These are phyloP conservation scores for Synanthedon tipuliformis DNA, from an alignment of 2,888 invertebrate species.

Conservation along the genomic window DNA sequence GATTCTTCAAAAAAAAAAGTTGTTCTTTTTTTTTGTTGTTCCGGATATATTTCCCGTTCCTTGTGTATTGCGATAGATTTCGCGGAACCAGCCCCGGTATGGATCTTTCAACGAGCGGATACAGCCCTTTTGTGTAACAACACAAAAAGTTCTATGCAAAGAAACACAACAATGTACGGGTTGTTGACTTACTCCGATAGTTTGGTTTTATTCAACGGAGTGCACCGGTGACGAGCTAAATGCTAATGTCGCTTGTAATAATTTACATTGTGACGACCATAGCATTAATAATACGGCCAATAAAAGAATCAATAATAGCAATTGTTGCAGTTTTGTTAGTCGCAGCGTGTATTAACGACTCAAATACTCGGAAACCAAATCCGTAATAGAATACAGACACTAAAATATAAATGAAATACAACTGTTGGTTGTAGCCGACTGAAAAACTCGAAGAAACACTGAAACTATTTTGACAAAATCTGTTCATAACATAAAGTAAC, in stretches of 20 bases:
- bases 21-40: slow-evolving; percentile 52
- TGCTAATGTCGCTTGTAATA: slow-evolving; percentile 33
- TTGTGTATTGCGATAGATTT: slow-evolving; percentile 60
- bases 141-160: slow-evolving; percentile 40
- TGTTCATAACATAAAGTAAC: too few species aligned
- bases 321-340: slow-evolving; percentile 11
- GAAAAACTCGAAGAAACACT: background rate
- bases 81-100: slow-evolving; percentile 49
- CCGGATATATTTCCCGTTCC: slow-evolving; percentile 66
- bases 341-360: background rate
- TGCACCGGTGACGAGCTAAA: slow-evolving; percentile 21
- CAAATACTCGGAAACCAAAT: background rate
- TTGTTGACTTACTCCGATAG: slow-evolving; percentile 49
- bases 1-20: slow-evolving; percentile 34
- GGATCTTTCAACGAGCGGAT: slow-evolving; percentile 51
- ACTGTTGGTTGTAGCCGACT: too few species aligned
- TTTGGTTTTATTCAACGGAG: slow-evolving; percentile 37
- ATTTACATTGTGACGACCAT: slow-evolving; percentile 21
- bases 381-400: background rate
- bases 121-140: slow-evolving; percentile 58
- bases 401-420: background rate
- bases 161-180: slow-evolving; percentile 32
- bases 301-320: slow-evolving; percentile 6
- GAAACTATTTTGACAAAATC: background rate
- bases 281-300: slow-evolving; percentile 26